Conservation (phyloP, 2,113 vertebrate species). For the Pycnonotus jocosus region DNA sequence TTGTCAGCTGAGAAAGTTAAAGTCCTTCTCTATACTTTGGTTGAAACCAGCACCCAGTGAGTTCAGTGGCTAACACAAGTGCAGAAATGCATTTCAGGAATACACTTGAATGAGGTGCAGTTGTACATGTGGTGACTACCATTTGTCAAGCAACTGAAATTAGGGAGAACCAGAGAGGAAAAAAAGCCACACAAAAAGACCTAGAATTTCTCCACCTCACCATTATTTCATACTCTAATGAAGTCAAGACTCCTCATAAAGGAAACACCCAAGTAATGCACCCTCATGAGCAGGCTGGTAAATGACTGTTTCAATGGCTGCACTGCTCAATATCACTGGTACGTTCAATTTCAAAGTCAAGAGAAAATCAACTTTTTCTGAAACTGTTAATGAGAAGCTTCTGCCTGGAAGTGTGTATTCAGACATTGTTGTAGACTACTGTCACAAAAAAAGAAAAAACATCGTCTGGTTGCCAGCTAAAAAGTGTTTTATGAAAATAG, state of each 20-base stretch:
- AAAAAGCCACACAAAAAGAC: neutral
- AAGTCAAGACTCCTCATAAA: neutral
- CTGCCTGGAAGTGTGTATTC: neutral
- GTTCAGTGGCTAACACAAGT: neutral
- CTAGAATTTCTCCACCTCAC: neutral
- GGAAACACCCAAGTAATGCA: neutral
- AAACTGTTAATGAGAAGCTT: neutral
- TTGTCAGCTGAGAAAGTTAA: neutral
- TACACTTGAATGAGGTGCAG: neutral
- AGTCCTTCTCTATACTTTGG: neutral
- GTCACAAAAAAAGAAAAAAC: neutral
- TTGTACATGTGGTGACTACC: neutral
- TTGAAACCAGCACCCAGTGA: neutral
- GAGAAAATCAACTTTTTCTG: neutral
- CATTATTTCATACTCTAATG: neutral
- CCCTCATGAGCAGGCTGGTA: neutral
- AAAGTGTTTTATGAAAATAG: slow-evolving; percentile 5
- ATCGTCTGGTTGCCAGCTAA: neutral
- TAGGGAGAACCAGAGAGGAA: neutral
- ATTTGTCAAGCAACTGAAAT: neutral
- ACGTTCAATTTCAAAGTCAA: neutral
- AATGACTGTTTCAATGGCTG: neutral
- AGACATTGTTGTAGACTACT: neutral
- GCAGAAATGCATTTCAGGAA: neutral
- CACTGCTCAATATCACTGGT: neutral